A percentile compares a stretch with the other conserved stretches of the same genome.
Evolutionary conservation across 2,888 invertebrate species (phyloP).

Genomic region (Acleris emargana): DNA sequence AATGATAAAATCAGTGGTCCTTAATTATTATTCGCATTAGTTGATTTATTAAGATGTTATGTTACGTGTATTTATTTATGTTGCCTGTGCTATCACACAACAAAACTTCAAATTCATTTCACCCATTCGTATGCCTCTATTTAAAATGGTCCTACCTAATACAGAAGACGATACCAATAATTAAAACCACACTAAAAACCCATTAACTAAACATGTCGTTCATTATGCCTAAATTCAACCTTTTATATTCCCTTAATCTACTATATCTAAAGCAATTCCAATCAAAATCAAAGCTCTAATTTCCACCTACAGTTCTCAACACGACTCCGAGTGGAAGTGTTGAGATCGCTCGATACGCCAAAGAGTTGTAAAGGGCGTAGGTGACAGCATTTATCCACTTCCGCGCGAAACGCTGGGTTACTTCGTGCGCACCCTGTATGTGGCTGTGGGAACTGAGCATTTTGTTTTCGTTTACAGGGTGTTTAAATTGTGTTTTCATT

Average conservation of each 20-base stretch:
- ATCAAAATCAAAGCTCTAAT: slow-evolving; percentile 21
- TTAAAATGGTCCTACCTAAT: no score
- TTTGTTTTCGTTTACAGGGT: slow-evolving; percentile 65
- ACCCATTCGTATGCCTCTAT: no score
- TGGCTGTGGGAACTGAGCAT: slow-evolving; percentile 78
- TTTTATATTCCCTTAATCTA: no score
- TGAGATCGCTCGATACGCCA: slow-evolving; percentile 60
- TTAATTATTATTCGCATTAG: background rate
- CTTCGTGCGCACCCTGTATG: slow-evolving; percentile 78
- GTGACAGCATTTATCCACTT: slow-evolving; percentile 79
- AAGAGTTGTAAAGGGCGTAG: slow-evolving; percentile 72
- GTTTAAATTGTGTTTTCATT: slow-evolving; percentile 35
- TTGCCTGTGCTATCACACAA: no score
- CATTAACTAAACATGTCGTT: no score
- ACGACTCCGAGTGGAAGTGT: slow-evolving; percentile 52
- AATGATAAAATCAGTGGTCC: slow-evolving; percentile 21
- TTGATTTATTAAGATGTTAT: no score
- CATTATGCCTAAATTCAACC: no score
- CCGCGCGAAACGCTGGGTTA: slow-evolving; percentile 75
- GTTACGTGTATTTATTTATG: no score
- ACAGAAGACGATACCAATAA: no score
- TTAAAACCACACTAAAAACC: no score
- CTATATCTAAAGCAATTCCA: background rate
- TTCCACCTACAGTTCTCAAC: slow-evolving; percentile 37
- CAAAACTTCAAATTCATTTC: no score